Evolutionary conservation across 1,140 invertebrate species (phyloP).

Genomic region (Brachionus angularis): DNA sequence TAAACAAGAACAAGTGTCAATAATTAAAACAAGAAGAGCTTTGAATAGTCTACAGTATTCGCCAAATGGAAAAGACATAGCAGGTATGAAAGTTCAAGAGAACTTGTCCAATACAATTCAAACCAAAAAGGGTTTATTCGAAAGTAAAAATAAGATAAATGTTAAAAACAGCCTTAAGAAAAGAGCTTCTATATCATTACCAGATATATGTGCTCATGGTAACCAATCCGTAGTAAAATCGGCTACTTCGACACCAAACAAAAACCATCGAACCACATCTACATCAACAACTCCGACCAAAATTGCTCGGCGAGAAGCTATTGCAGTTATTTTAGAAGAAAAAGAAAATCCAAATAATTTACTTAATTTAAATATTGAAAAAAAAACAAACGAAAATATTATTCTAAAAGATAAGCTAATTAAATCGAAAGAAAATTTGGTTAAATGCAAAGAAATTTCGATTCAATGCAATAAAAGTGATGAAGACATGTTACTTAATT

Average conservation of each 20-base stretch:
- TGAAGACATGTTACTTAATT: conserved; percentile 33
- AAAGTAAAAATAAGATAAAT: conserved; percentile 9
- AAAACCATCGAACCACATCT: conserved; percentile 33
- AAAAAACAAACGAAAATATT: neutral
- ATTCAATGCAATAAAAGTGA: conserved; percentile 42
- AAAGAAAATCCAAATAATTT: conserved; percentile 26
- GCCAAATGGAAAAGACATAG: conserved; percentile 30
- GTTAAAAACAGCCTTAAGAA: conserved; percentile 25
- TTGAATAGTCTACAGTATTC: conserved; percentile 33
- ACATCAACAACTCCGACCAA: conserved; percentile 35
- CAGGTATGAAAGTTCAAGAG: conserved; percentile 4
- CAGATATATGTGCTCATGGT: conserved; percentile 25
- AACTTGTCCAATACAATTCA: conserved; percentile 27
- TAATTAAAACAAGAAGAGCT: conserved; percentile 8
- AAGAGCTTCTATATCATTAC: conserved; percentile 24
- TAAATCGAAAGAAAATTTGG: conserved; percentile 17
- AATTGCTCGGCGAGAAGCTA: neutral
- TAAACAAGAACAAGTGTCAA: neutral
- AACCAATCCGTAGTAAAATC: conserved; percentile 3
- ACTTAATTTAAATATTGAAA: neutral
- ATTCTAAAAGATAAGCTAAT: conserved; percentile 6
- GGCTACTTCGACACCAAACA: neutral
- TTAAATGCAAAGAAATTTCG: conserved; percentile 15
- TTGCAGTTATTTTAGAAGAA: conserved; percentile 13
- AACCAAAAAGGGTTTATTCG: conserved; percentile 34